These are phyloP conservation scores for Phataginus tricuspis DNA, from an alignment of 2,797 vertebrate species.

Conservation along the genomic window DNA sequence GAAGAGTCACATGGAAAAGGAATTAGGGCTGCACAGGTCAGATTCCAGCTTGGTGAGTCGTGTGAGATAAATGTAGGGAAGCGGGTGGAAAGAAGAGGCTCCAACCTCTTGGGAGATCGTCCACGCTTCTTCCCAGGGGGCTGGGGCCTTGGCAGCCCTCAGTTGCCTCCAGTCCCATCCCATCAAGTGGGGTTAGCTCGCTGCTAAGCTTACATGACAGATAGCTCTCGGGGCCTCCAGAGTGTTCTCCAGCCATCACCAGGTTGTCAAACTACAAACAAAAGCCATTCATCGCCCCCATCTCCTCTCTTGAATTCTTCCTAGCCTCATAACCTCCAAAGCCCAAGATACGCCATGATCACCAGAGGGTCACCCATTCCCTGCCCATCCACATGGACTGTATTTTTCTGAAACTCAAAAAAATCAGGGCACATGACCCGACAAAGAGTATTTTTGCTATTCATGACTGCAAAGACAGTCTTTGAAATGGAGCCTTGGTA, in stretches of 20 bases:
- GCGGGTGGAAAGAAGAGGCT: slow-evolving; percentile 19
- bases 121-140: not conserved
- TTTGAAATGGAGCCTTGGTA: not conserved
- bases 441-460: slow-evolving; percentile 42
- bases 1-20: slow-evolving; percentile 65
- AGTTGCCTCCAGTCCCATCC: not conserved
- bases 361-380: not conserved
- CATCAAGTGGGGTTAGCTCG: slow-evolving; percentile 42
- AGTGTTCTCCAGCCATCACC: slow-evolving; percentile 46
- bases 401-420: slow-evolving; percentile 26
- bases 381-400: not conserved
- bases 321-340: not conserved
- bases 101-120: slow-evolving; percentile 13
- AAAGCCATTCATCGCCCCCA: slow-evolving; percentile 54
- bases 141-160: not conserved
- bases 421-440: not conserved
- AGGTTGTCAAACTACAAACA: slow-evolving; percentile 65
- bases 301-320: slow-evolving; percentile 20
- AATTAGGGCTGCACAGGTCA: slow-evolving; percentile 55
- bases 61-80: slow-evolving; percentile 62
- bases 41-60: slow-evolving; percentile 55
- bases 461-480: not conserved
- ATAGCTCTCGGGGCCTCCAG: slow-evolving; percentile 45
- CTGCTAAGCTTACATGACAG: slow-evolving; percentile 50
- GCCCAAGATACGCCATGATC: not conserved